Conservation (phyloP, 2,888 invertebrate genomes). For the Leptinotarsa haldemani region DNA sequence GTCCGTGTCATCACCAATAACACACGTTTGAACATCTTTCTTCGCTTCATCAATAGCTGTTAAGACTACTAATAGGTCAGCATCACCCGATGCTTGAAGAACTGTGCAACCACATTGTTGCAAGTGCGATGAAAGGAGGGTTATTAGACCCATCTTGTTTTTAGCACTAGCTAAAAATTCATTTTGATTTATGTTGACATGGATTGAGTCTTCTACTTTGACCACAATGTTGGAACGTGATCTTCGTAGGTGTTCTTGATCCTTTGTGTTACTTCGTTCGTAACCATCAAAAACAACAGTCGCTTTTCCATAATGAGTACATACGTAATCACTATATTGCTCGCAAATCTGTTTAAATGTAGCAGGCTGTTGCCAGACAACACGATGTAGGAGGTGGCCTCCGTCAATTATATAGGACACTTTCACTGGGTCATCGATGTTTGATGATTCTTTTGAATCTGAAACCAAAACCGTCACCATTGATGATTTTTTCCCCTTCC, state of each 20-base stretch:
- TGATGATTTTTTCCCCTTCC: conserved; percentile 34
- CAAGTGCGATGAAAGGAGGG: conserved; percentile 22
- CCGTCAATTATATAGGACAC: conserved; percentile 31
- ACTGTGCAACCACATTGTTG: conserved; percentile 29
- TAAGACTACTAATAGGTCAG: conserved; percentile 27
- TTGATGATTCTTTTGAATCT: conserved; percentile 36
- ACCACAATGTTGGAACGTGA: conserved; percentile 22
- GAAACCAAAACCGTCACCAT: conserved; percentile 36
- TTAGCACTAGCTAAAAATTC: conserved; percentile 29
- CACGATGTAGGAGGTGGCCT: conserved; percentile 30
- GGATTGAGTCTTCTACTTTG: conserved; percentile 25
- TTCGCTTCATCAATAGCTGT: conserved; percentile 33
- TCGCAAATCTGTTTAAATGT: conserved; percentile 24
- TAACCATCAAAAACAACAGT: conserved; percentile 25
- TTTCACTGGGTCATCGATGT: conserved; percentile 32
- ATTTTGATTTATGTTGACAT: conserved; percentile 23
- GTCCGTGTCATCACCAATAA: conserved; percentile 31
- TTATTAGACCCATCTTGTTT: conserved; percentile 25
- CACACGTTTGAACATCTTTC: conserved; percentile 29
- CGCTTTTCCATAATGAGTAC: conserved; percentile 23
- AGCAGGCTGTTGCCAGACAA: conserved; percentile 30
- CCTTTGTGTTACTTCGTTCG: conserved; percentile 20
- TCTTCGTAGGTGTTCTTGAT: conserved; percentile 21
- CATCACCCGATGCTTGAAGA: conserved; percentile 27
- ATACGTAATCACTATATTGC: conserved; percentile 20